Base-by-base conservation (phyloP, 1,140 invertebrate genomes). In the Cotesia glomerata region DNA sequence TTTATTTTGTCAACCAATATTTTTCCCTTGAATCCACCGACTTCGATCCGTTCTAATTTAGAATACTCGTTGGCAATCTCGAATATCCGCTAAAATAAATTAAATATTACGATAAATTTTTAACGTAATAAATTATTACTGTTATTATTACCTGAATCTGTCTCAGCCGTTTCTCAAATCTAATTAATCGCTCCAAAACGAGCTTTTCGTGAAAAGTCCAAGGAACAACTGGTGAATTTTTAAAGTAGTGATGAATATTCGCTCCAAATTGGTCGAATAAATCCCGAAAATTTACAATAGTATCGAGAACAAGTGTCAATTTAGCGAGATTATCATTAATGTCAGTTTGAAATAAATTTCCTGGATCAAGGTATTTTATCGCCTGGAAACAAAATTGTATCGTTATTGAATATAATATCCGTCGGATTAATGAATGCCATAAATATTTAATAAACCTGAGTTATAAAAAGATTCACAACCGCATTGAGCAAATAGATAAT, bases 21-120 rank as follows among this genome's bases (percentile, higher is more conserved):
- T 79, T 92, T 91, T 14, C 94, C 93, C 82, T 92, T 90, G 13
- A 95, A 87, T 1, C 95, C 94, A 64, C 91, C 92, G 73, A 96
- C 90, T 86, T 97, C 95, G 7, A 96, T 90, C 83, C 94, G 95
- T 85, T 97, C 95, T 63, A 97, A 82, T 81, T 95, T 96, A n/a
- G 92, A 82, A 79, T 95, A 95, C 82, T 97, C 95, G 4, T 91
- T 84, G 0, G 91, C 91, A 0, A 91, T 91, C 54, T 92, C 89
- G 73, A 96, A 90, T 76, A 96, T 89, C 4, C 87, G 81, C 88
- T 95, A 84, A 8, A 91, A 88, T 82, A 90, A 84, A 70, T 79
- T 81, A 1, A 90, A 51, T 34, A 14, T 39, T 26, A 26, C 26
- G 26, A 26, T 26, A 2, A 1, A 26, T 26, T 26, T 26, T 26